These are phyloP conservation scores for Tarsius wallacei DNA, from an alignment of 2,797 vertebrate genomes.

Conservation along the genomic window DNA sequence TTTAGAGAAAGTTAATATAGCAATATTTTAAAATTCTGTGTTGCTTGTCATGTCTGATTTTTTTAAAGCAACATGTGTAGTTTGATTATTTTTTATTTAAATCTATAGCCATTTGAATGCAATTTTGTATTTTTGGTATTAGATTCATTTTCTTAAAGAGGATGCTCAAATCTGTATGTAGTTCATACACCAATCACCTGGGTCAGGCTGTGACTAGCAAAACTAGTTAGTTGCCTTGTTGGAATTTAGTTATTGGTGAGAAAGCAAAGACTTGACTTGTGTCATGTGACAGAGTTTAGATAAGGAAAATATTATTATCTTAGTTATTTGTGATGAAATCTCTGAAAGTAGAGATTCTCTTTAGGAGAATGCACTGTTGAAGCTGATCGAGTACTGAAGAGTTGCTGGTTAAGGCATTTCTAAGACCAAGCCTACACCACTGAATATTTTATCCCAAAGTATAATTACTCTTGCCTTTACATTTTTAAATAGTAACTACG, in stretches of 20 bases:
- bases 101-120: not conserved
- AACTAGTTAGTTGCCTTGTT: not conserved
- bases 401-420: not conserved
- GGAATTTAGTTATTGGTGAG: conserved; percentile 6
- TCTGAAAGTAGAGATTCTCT: not conserved
- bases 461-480: not conserved
- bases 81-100: conserved; percentile 36
- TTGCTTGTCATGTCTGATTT: not conserved
- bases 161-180: not conserved
- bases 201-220: not conserved
- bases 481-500: conserved; percentile 7
- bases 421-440: not conserved
- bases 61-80: not conserved
- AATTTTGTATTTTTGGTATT: not conserved
- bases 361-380: not conserved
- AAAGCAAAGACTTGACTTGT: not conserved
- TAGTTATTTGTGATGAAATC: not conserved
- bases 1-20: not conserved
- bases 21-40: not conserved
- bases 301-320: not conserved
- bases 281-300: not conserved
- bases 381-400: not conserved
- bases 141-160: not conserved
- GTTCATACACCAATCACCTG: not conserved
- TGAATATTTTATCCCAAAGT: conserved; percentile 28